A percentile compares a stretch with the other conserved stretches of the same genome.
These are phyloP conservation scores for Aphis gossypii DNA, from an alignment of 1,140 invertebrate species.

Conservation along the genomic window DNA sequence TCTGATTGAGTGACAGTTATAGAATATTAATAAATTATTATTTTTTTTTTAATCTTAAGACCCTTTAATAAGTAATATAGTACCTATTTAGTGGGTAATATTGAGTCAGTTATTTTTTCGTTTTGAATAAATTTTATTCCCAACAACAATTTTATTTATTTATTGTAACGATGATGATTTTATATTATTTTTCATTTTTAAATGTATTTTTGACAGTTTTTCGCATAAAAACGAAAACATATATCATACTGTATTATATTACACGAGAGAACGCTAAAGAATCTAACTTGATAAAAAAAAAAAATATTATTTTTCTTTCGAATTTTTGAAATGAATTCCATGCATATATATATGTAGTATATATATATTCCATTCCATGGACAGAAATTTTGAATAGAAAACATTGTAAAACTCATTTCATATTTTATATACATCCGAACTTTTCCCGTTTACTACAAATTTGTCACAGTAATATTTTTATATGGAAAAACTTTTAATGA, in stretches of 20 bases:
- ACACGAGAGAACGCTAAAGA: not conserved
- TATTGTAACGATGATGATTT: not conserved
- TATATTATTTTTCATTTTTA: constrained; percentile 10
- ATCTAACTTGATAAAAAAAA: constrained; percentile 9
- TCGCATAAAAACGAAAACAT: not conserved
- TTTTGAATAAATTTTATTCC: not conserved
- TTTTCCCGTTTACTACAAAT: not conserved
- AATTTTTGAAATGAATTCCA: constrained; percentile 11
- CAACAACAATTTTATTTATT: not conserved
- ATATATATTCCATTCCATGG: not conserved
- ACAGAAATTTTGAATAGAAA: constrained; percentile 9
- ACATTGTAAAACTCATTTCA: not conserved
- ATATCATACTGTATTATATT: not conserved
- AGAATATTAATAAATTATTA: not conserved
- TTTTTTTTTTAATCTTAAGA: not conserved
- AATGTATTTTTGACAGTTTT: constrained; percentile 6
- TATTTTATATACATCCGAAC: not conserved
- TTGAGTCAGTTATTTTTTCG: not conserved
- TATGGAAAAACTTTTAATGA: not conserved
- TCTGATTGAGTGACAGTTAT: not conserved
- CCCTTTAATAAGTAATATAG: no score
- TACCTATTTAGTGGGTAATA: not conserved
- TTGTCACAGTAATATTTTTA: not conserved
- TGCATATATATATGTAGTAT: not conserved
- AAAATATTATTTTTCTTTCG: not conserved